Percentiles rank a stretch among this genome's conserved stretches.
Evolutionary conservation across 2,113 vertebrate species (phyloP).

Genomic region (Arothron firmamentum): DNA sequence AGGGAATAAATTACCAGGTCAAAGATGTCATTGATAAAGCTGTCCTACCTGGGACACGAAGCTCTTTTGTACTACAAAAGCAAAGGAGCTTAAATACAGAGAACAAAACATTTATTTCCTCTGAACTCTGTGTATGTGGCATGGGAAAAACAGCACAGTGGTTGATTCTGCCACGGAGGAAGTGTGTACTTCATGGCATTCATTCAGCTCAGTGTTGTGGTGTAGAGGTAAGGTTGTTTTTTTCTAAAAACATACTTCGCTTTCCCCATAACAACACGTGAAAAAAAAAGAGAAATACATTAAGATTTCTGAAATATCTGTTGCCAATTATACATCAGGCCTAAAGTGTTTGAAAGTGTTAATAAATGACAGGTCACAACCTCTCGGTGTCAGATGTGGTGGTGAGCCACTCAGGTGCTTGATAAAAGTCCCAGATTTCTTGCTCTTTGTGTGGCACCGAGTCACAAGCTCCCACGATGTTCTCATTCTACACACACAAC

Average conservation of each 20-base stretch:
- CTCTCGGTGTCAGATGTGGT: not conserved
- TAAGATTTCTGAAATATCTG: not conserved
- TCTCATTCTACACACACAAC: slow-evolving; percentile 52
- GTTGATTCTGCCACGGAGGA: slow-evolving; percentile 28
- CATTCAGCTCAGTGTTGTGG: not conserved
- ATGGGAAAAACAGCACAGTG: slow-evolving; percentile 34
- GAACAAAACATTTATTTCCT: slow-evolving; percentile 67
- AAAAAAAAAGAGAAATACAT: too few species aligned
- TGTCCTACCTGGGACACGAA: slow-evolving; percentile 1
- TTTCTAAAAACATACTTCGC: too few species aligned
- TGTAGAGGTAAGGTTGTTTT: not conserved
- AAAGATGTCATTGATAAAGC: slow-evolving; percentile 30
- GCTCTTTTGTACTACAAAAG: not conserved
- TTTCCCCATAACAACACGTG: too few species aligned
- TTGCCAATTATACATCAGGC: too few species aligned
- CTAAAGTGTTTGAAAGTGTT: too few species aligned
- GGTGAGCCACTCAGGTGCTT: slow-evolving; percentile 40
- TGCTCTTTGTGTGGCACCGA: slow-evolving; percentile 47
- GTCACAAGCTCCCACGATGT: slow-evolving; percentile 46
- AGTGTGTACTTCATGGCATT: slow-evolving; percentile 15
- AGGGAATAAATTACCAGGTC: slow-evolving; percentile 34
- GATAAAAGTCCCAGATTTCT: slow-evolving; percentile 28
- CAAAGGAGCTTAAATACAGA: slow-evolving; percentile 50
- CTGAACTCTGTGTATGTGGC: slow-evolving; percentile 26
- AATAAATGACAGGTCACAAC: slow-evolving; percentile 19